Percentiles rank a stretch among this genome's conserved stretches.
phyloP scores from a whole-genome alignment of 2,113 vertebrate genomes.

The Chionomys nivalis region DNA sequence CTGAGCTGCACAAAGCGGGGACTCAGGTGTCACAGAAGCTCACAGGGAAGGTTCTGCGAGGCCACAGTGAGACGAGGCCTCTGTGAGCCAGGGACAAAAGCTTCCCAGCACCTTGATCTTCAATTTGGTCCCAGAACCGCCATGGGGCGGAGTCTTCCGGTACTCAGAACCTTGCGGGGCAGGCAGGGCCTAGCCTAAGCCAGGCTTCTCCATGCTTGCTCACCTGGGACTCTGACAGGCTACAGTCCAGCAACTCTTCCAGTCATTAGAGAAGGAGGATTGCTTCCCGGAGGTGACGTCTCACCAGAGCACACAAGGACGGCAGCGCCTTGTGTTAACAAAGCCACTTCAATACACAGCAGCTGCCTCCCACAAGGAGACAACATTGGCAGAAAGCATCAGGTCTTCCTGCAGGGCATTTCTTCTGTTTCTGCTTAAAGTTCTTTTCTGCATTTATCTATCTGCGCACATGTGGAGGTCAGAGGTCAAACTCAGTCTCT shows the following conservation, averaged over 20 bases:
- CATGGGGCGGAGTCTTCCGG: fast-evolving
- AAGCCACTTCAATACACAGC: not conserved
- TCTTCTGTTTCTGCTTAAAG: not conserved
- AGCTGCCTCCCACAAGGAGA: not conserved
- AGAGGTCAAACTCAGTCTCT: not conserved
- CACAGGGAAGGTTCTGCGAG: too few relatives aligned
- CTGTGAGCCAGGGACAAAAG: not conserved
- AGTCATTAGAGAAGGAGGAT: not conserved
- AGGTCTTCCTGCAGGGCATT: not conserved
- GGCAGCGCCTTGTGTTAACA: not conserved
- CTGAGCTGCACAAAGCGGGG: too few relatives aligned
- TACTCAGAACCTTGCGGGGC: too few relatives aligned
- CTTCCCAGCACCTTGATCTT: not conserved
- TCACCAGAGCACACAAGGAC: not conserved
- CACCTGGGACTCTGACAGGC: too few relatives aligned
- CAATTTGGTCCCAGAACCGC: not conserved
- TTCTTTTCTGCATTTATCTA: not conserved
- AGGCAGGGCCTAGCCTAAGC: too few relatives aligned
- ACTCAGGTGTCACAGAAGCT: not conserved
- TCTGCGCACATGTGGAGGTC: not conserved
- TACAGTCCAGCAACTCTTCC: not conserved
- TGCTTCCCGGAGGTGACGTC: not conserved
- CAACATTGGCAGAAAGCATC: not conserved
- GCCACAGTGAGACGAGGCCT: not conserved
- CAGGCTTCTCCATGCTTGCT: not conserved